Base-by-base conservation (phyloP, 2,113 vertebrate genomes). In the Cygnus buccinator region DNA sequence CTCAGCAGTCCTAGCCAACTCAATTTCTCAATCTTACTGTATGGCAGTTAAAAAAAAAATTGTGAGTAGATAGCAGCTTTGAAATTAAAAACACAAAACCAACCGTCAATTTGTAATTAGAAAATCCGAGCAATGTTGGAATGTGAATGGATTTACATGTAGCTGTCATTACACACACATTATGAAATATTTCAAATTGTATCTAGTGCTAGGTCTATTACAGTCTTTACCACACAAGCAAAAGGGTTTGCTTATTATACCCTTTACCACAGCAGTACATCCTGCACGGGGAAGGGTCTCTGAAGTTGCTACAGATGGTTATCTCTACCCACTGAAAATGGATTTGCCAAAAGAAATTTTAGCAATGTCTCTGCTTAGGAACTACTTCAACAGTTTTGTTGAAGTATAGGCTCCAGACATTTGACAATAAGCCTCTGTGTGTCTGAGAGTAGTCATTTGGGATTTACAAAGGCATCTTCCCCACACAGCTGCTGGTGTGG, bases 1-100 rank as follows among this genome's bases (percentile, higher is more conserved):
- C 97, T 97, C 97, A 97, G 97, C 96, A 97, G 88, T 96, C 91
- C 82, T 65, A 94, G 97, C 97, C 97, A 97, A 97, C 79, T 98
- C 95, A 95, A 94, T 98, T 83, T 97, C 97, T 97, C 96, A 97
- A 96, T 90, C 93, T 91, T 94, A 97, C 94, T 95, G 68, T 85
- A 97, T 82, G 87, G 81, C 73, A 92, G 89, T 87, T 14, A 22
- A 59, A 78, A 92, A 46, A 61, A 55, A 37, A n/a, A 22, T 12
- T 0, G 1, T 12, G 39, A 89, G 43, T 31, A 80, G 46, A 76
- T 33, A 57, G 43, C 29, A 83, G 80, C 59, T 94, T 93, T 96
- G 90, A 96, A 95, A 94, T 83, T 74, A 74, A 95, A 95, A 95
- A 93, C 63, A 44, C 26, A 43, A 91, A 88, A 91, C 52, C 73